phyloP scores from a whole-genome alignment of 2,113 vertebrate genomes.

The Uropsilus gracilis region DNA sequence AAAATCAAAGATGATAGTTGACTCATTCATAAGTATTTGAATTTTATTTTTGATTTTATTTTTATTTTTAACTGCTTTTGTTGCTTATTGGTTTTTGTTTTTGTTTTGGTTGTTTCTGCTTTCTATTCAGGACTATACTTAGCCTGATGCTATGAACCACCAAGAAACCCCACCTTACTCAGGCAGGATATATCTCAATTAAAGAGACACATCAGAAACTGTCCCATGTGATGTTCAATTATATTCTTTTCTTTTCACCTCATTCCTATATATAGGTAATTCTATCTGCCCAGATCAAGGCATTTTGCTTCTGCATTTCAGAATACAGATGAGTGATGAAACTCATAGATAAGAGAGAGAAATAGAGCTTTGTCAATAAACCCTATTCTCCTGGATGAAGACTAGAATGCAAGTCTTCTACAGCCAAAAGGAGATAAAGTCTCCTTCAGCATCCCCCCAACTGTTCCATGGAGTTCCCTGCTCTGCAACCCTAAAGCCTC shows the following conservation, averaged over 20 bases:
- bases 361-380: not conserved
- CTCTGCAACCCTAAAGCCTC: not conserved
- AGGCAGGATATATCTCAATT: not conserved
- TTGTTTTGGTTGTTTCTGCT: not conserved
- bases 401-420: not conserved
- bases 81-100: not conserved
- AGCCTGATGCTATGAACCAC: not conserved
- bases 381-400: not conserved
- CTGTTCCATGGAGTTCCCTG: not conserved
- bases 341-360: too few relatives aligned
- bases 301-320: not conserved
- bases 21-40: conserved; percentile 2
- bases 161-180: not conserved
- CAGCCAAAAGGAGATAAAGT: not conserved
- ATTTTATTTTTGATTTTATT: not conserved
- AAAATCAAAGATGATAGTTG: conserved; percentile 50
- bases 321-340: not conserved
- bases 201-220: not conserved
- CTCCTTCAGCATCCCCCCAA: not conserved
- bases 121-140: not conserved
- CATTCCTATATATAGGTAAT: not conserved
- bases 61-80: not conserved
- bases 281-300: not conserved
- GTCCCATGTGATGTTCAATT: not conserved
- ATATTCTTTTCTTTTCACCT: not conserved